Evolutionary conservation across 2,888 invertebrate species (phyloP).

Genomic region (Limulus polyphemus): DNA sequence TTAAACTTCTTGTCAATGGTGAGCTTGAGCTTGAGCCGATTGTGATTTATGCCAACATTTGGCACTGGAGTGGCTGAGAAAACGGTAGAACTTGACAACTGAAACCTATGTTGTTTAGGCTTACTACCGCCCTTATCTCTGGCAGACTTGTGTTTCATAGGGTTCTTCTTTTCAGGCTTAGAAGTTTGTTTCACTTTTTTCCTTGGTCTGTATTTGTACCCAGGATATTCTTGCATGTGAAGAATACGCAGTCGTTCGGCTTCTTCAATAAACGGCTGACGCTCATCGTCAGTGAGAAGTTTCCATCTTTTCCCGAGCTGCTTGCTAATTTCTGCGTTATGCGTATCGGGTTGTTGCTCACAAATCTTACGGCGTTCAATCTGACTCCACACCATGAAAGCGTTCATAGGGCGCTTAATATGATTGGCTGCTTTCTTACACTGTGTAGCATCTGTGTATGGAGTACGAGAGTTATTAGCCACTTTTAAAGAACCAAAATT

Average conservation of each 20-base stretch:
- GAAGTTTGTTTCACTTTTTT: background rate
- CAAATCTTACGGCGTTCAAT: constrained; percentile 93
- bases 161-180: too few species aligned
- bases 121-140: background rate
- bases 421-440: constrained; percentile 92
- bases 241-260: constrained; percentile 71
- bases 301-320: constrained; percentile 80
- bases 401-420: constrained; percentile 98
- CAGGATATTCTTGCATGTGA: background rate
- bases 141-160: background rate
- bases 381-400: constrained; percentile 99
- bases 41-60: background rate
- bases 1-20: constrained; percentile 45
- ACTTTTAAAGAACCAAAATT: constrained; percentile 77
- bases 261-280: constrained; percentile 77
- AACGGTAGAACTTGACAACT: background rate
- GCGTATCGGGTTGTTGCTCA: constrained; percentile 90
- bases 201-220: constrained; percentile 2
- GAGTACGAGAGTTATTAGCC: constrained; percentile 79
- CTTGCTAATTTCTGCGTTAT: constrained; percentile 97
- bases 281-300: constrained; percentile 59
- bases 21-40: constrained; percentile 46
- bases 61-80: background rate
- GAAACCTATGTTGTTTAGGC: background rate
- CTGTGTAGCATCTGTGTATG: constrained; percentile 90